Evolutionary conservation across 2,888 invertebrate species (phyloP), one percentile per base, ranked within the genome.

Genomic region (Caenorhabditis zanzibari): DNA sequence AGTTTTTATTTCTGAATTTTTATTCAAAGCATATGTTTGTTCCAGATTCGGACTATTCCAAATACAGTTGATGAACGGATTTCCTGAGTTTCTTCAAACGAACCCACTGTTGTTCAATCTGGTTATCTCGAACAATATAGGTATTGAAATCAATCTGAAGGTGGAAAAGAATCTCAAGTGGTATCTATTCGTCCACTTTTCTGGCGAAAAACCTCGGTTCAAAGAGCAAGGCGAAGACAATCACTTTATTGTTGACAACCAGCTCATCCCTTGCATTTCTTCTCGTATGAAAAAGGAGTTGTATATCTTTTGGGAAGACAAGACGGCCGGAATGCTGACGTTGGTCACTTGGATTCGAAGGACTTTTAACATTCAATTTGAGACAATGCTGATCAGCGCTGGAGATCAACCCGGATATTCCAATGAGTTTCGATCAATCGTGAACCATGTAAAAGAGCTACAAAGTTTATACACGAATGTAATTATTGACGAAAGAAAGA

Each of bases 21-120:
- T 47, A 10, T 5, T 47, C 19, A 19, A 19, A 5, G 10, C 14
- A 54, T 26, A 1, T 12, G 24, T 14, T 22, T 0, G 14, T 28
- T 32, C 1, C 61, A 61, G 61, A 24, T 61, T 61, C 61, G 7
- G 38, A 14, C 61, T 61, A 19, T 38, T 61, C 24, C 24, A 38
- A 59, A 35, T 59, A 0, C 59, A 61, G 10, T 35, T 38, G 12
- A 9, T 35, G 14, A 2, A 7, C 14, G 61, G 38, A 0, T 61
- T 22, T 16, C 3, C 38, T 5, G 38, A 61, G 32, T 61, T 61
- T 35, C 24, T 41, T 6, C 38, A 38, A 2, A 24, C 5, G 14
- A 61, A 61, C 10, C 38, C 14, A 14, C 2, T 61, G 14, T 41
- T 22, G 3, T 41, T 61, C 22, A 41, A 41, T 16, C 4, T 61